Base-by-base conservation (phyloP, 2,113 vertebrate species). In the Cebidichthys violaceus region DNA sequence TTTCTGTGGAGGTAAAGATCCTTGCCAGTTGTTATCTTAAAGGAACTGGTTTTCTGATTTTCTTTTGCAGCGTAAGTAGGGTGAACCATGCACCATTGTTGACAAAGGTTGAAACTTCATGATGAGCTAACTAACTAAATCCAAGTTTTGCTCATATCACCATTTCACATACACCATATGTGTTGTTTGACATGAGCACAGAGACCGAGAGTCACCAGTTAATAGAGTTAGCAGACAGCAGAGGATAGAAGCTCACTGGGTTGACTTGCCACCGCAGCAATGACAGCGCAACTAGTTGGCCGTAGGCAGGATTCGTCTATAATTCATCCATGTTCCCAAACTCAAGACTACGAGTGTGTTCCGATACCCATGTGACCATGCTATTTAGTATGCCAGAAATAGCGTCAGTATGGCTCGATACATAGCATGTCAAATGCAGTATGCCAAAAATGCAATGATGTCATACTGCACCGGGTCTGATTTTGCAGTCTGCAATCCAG, bases 271-370 rank as follows among this genome's bases (percentile, higher is more conserved):
- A 50, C 47, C 8, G 18, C 47, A 50, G 17, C 17, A 47, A 47
- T 47, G 17, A 15, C 4, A 4, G 43, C 3, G 43, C 43, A 50
- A 50, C 45, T 2, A 50, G 18, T 8, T 50, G 45, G 18, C 45
- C 45, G 45, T 50, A 17, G 5, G 45, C 17, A 20, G 6, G 4
- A 20, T 50, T 50, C 45, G 18, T 50, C 45, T 15, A 50, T 43
- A 82, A 74, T 54, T 55, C 31, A 68, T 55, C 5, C 27, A 14
- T 27, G 22, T 75, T 67, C 24, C 47, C 13, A 43, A 70, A 70
- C 17, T 47, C 9, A 37, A 55, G 52, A 24, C 52, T 55, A 5
- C 10, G 52, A 9, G 52, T 55, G 52, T 13, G 10, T 24, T 55
- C n/a, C 2, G 2, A 55, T 24, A 52, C 47, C 20, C 47, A 52